Evolutionary conservation across 2,888 invertebrate species (phyloP).

Genomic region (Trachelus stipa): DNA sequence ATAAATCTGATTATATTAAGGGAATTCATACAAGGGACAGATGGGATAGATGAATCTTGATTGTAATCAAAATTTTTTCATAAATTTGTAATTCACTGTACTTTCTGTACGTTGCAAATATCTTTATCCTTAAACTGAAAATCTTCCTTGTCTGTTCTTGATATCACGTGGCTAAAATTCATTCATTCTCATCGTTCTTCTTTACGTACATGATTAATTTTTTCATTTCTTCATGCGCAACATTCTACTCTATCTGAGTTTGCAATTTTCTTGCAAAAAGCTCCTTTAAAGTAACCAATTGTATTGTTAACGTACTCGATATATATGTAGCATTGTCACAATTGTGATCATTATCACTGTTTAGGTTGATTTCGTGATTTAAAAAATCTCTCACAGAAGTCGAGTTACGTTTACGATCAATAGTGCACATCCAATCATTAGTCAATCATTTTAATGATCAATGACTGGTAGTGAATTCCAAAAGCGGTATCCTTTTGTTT

Average conservation of each 20-base stretch:
- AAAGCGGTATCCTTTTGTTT: too few relatives aligned
- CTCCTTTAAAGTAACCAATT: background rate
- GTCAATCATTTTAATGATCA: background rate
- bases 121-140: background rate
- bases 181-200: background rate
- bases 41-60: background rate
- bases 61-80: background rate
- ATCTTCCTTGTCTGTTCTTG: background rate
- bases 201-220: slow-evolving; percentile 4
- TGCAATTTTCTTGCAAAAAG: background rate
- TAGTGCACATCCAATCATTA: background rate
- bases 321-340: background rate
- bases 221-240: slow-evolving; percentile 14
- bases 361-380: background rate
- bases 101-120: background rate
- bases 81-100: background rate
- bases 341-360: background rate
- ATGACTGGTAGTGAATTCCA: background rate
- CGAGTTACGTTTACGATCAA: background rate
- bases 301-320: background rate
- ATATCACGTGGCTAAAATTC: slow-evolving; percentile 5
- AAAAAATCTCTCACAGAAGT: background rate
- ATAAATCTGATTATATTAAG: background rate
- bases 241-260: background rate
- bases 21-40: background rate